Evolutionary conservation across 2,888 invertebrate species (phyloP), one percentile per base, ranked within the genome.

Genomic region (Cataglyphis albicans): DNA sequence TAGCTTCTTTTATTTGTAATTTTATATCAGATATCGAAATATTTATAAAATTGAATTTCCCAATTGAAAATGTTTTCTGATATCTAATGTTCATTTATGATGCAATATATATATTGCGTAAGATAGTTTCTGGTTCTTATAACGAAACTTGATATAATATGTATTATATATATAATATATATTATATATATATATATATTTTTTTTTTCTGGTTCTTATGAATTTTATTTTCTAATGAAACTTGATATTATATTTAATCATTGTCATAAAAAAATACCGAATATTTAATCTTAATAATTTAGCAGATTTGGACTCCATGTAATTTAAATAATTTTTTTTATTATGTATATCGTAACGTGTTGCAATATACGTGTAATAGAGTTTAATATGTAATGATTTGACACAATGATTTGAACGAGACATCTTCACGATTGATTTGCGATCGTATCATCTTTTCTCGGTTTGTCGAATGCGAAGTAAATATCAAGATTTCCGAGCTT

Each of bases 391-490:
- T 48, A 21, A 21, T 21, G 21, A 21, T 21, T 21, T 21, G 21
- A 15, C 44, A 44, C 15, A 18, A 25, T 15, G 15, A 21, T 57
- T 29, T 7, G 61, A 15, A n/a, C 5, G 44, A 18, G 44, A 48
- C 21, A 55, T 55, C 10, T 21, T 25, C 7, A 57, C 68, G 38
- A 44, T 70, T 21, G 67, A 67, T 41, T 76, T 38, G 25, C 55
- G 10, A 38, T 10, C 38, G 12, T 12, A 44, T 48, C 44, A 15
- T 18, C 18, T 48, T 12, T 44, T 18, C 5, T 18, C 44, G 41
- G 41, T 48, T 18, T 9, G 35, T 32, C 18, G 52, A 38, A 25
- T n/a, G n/a, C 41, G 55, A 18, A 25, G 52, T 48, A 52, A 3
- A 6, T 29, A 21, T 63, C 38, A 12, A 18, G 32, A 21, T 38